phyloP scores from a whole-genome alignment of 1,140 invertebrate genomes.

The Forficula auricularia region DNA sequence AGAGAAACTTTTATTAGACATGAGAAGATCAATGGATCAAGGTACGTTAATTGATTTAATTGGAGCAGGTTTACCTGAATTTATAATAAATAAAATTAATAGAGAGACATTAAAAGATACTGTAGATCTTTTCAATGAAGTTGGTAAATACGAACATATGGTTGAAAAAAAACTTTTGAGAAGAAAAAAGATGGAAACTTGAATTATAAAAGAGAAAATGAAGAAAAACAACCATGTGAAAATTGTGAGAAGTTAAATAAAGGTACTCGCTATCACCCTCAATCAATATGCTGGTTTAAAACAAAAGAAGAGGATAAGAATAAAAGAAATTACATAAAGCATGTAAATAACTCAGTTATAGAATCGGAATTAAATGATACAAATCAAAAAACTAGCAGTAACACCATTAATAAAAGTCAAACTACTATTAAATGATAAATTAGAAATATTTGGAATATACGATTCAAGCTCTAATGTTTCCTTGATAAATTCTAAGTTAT shows the following conservation, averaged over 20 bases:
- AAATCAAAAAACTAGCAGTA: conserved; percentile 20
- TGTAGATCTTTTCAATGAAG: conserved; percentile 13
- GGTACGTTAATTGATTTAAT: conserved; percentile 17
- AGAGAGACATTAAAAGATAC: conserved; percentile 14
- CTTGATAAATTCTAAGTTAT: conserved; percentile 19
- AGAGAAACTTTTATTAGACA: conserved; percentile 18
- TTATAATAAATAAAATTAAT: conserved; percentile 17
- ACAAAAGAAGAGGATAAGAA: conserved; percentile 11
- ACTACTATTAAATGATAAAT: conserved; percentile 17
- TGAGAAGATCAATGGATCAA: conserved; percentile 15
- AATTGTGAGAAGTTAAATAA: conserved; percentile 18
- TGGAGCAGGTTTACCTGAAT: conserved; percentile 16
- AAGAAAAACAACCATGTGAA: conserved; percentile 13
- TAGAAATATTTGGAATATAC: conserved; percentile 17
- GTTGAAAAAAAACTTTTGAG: conserved; percentile 2
- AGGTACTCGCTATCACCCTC: conserved; percentile 16
- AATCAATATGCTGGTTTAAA: conserved; percentile 18
- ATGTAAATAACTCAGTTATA: conserved; percentile 13
- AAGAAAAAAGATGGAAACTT: conserved; percentile 4
- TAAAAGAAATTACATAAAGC: no score
- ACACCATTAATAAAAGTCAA: conserved; percentile 21
- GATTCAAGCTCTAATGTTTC: conserved; percentile 18
- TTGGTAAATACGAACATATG: conserved; percentile 17
- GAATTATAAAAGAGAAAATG: conserved; percentile 13
- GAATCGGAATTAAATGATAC: conserved; percentile 9